A percentile compares a stretch with the other conserved stretches of the same genome.
Conservation (phyloP, 2,888 invertebrate species). For the Noctua janthe region DNA sequence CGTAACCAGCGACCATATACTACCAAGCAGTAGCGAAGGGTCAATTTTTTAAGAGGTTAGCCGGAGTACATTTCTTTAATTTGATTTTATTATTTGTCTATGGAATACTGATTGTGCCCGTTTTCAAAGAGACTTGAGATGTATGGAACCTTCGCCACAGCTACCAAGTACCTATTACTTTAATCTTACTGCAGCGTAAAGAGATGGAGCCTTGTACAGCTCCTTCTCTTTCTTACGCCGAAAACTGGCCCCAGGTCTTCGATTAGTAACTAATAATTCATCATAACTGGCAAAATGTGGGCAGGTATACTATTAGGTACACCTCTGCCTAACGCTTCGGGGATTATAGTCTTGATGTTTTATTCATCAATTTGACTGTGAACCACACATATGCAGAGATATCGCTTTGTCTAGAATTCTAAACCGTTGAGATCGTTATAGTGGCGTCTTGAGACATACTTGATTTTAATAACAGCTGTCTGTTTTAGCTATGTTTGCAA, state of each 20-base stretch:
- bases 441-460: not conserved
- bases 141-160: too few species aligned
- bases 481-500: not conserved
- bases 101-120: too few species aligned
- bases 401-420: not conserved
- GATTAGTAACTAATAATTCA: too few species aligned
- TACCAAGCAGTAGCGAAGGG: not conserved
- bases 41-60: too few species aligned
- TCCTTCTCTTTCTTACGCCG: not conserved
- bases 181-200: too few species aligned
- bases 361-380: not conserved
- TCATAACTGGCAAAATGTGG: not conserved
- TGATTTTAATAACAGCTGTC: not conserved
- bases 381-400: not conserved
- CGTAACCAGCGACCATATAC: not conserved
- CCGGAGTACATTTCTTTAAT: too few species aligned
- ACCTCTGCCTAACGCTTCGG: not conserved
- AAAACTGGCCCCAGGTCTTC: too few species aligned
- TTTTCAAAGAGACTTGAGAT: too few species aligned
- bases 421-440: not conserved
- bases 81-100: too few species aligned
- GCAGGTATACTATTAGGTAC: not conserved
- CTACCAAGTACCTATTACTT: too few species aligned
- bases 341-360: not conserved
- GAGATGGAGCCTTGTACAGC: too few species aligned